Percentiles rank a stretch among this genome's conserved stretches.
Conservation (phyloP, 2,797 vertebrate species). For the Tarsius wallacei region DNA sequence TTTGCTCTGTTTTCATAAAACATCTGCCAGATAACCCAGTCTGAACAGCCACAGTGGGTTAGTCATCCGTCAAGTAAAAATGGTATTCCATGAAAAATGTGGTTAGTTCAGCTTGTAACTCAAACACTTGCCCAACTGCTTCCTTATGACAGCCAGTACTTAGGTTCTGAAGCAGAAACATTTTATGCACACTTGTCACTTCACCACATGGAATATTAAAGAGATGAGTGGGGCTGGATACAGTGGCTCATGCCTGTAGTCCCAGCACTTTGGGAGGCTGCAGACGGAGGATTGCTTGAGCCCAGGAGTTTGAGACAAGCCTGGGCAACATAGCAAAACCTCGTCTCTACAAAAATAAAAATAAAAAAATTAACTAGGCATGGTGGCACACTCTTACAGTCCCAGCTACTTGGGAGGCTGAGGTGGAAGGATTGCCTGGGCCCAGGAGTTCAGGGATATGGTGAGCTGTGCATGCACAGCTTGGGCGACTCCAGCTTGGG, state of each 20-base stretch:
- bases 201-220: neutral
- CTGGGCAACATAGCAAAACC: neutral
- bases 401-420: no score
- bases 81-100: no score
- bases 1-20: neutral
- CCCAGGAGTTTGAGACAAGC: neutral
- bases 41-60: neutral
- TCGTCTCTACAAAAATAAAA: no score
- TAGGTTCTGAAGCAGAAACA: slow-evolving; percentile 5
- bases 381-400: no score
- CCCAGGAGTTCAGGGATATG: no score
- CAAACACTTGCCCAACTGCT: neutral
- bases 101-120: no score
- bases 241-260: neutral
- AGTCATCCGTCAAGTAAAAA: neutral
- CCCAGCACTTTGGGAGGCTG: neutral
- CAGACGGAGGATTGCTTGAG: neutral
- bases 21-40: neutral
- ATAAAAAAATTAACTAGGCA: no score
- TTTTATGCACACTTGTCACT: neutral
- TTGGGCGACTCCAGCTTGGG: no score
- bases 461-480: no score
- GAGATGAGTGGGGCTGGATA: no score
- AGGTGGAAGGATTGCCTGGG: no score
- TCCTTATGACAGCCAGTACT: neutral